Percentiles rank a stretch among this genome's conserved stretches.
Evolutionary conservation across 2,113 vertebrate species (phyloP).

Genomic region (Chauna torquata): DNA sequence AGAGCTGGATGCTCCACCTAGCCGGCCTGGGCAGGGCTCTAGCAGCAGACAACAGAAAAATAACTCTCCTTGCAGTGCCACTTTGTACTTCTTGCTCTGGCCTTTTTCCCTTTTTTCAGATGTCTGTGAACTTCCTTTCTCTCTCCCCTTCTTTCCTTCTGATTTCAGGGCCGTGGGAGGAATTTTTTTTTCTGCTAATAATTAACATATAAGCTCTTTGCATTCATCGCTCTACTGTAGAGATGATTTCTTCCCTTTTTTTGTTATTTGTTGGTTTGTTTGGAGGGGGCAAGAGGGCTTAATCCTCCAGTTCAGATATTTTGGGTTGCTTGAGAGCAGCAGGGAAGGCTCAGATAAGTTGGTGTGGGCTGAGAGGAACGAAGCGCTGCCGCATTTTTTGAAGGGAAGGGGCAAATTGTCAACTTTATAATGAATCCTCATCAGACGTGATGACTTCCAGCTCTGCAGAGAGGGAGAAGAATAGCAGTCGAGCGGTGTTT

Average conservation of each 20-base stretch:
- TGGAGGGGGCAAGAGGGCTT: background rate
- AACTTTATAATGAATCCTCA: conserved; percentile 28
- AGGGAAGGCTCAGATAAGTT: background rate
- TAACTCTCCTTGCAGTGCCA: rapidly evolving
- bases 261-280: background rate
- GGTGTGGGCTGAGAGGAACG: background rate
- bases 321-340: background rate
- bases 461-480: conserved; percentile 4
- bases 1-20: background rate
- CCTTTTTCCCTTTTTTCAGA: background rate
- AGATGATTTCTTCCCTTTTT: background rate
- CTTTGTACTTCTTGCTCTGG: background rate
- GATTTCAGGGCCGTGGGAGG: background rate
- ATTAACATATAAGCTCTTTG: background rate
- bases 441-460: background rate
- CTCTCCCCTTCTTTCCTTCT: background rate
- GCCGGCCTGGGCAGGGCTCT: background rate
- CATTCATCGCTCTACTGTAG: background rate
- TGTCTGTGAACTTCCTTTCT: background rate
- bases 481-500: background rate
- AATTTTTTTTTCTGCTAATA: background rate
- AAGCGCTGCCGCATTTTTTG: background rate
- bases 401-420: conserved; percentile 47
- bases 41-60: rapidly evolving
- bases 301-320: background rate